A percentile compares a stretch with the other conserved stretches of the same genome.
phyloP scores from a whole-genome alignment of 1,140 invertebrate genomes.

The Coelopa frigida region DNA sequence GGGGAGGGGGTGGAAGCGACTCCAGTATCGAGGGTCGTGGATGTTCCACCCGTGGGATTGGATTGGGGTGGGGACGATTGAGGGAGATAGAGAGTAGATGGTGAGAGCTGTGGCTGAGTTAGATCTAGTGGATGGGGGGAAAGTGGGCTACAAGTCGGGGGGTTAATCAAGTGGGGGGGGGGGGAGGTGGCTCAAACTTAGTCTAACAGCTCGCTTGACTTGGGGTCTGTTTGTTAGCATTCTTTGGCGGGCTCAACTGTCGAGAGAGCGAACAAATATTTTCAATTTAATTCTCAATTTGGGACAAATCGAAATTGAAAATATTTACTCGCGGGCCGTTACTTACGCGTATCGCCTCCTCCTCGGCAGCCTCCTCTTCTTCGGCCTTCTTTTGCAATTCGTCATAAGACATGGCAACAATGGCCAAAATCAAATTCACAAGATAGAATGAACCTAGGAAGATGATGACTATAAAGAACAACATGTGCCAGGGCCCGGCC shows the following conservation, averaged over 20 bases:
- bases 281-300: slow-evolving; percentile 23
- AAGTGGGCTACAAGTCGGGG: no score
- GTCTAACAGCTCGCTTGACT: no score
- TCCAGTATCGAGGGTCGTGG: no score
- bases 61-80: no score
- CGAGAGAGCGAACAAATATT: slow-evolving; percentile 23
- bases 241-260: not conserved
- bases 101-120: no score
- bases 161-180: no score
- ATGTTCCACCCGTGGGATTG: no score
- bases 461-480: slow-evolving; percentile 98
- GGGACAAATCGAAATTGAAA: slow-evolving; percentile 36
- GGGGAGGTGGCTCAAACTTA: no score
- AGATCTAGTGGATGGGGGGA: no score
- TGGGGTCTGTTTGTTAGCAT: no score
- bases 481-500: slow-evolving; percentile 92
- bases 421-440: slow-evolving; percentile 97
- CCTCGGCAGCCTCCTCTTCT: slow-evolving; percentile 89
- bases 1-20: no score
- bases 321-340: slow-evolving; percentile 32
- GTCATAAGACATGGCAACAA: slow-evolving; percentile 99
- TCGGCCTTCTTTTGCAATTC: slow-evolving; percentile 97
- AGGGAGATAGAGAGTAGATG: no score
- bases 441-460: slow-evolving; percentile 98
- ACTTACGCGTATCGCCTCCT: slow-evolving; percentile 77